A percentile compares a stretch with the other conserved stretches of the same genome.
These are phyloP conservation scores for Leptinotarsa tumamoca DNA, from an alignment of 2,888 invertebrate species.

Conservation along the genomic window DNA sequence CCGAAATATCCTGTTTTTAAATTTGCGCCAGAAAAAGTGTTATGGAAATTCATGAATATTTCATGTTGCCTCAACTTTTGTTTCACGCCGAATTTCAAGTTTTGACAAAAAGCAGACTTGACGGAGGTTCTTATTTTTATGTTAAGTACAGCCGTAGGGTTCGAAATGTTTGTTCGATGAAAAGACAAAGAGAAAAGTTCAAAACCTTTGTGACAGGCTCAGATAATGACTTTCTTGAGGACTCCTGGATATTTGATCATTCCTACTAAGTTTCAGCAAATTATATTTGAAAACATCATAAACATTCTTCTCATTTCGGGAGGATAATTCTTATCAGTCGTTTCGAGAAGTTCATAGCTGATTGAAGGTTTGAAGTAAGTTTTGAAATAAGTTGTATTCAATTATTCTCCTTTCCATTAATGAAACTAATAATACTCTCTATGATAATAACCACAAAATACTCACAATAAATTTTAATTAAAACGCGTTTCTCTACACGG, in stretches of 20 bases:
- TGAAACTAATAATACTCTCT: too few species aligned
- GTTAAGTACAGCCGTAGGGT: not conserved
- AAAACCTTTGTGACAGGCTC: not conserved
- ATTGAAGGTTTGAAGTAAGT: too few species aligned
- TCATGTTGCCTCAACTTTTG: conserved; percentile 1
- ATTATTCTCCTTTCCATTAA: too few species aligned
- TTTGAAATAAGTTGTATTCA: too few species aligned
- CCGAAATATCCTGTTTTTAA: not conserved
- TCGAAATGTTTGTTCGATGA: not conserved
- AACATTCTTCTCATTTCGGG: too few species aligned
- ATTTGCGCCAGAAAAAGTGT: not conserved
- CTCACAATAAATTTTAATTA: too few species aligned
- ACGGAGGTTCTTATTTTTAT: not conserved
- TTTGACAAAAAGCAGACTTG: not conserved
- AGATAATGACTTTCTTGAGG: not conserved
- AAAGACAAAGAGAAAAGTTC: not conserved
- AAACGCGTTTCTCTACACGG: too few species aligned
- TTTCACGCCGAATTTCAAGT: conserved; percentile 2
- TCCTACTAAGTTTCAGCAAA: not conserved
- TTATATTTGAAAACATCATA: too few species aligned
- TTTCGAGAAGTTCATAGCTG: too few species aligned
- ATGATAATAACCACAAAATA: too few species aligned
- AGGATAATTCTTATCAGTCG: too few species aligned
- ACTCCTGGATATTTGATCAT: not conserved
- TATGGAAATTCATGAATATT: conserved; percentile 8